phyloP scores from a whole-genome alignment of 2,888 invertebrate genomes.

The Hyles lineata region DNA sequence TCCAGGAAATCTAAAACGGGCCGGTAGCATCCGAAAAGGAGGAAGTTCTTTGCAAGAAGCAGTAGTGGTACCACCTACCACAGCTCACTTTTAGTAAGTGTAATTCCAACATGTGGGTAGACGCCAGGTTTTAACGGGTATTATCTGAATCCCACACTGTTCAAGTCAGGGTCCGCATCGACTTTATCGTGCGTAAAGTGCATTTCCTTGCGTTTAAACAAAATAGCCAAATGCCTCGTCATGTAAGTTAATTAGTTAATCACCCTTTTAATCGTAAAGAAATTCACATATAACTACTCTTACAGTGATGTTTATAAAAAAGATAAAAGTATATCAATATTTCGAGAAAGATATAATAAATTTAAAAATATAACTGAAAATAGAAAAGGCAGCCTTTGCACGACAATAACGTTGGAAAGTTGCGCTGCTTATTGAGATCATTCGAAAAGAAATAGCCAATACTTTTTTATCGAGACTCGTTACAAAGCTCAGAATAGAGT shows the following conservation, averaged over 20 bases:
- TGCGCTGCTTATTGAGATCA: slow-evolving; percentile 20
- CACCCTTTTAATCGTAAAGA: not conserved
- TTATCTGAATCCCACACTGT: too few relatives aligned
- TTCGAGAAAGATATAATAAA: slow-evolving; percentile 19
- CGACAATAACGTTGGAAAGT: not conserved
- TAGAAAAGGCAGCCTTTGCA: slow-evolving; percentile 18
- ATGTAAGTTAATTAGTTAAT: not conserved
- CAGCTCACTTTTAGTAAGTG: too few relatives aligned
- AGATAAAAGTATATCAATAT: not conserved
- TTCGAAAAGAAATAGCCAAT: slow-evolving; percentile 26
- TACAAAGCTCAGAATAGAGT: slow-evolving; percentile 10
- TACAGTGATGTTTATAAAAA: not conserved
- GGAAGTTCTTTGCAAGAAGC: too few relatives aligned
- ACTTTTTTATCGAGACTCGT: slow-evolving; percentile 19
- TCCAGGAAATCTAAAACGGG: too few relatives aligned
- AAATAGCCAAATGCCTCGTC: too few relatives aligned
- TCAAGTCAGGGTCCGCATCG: too few relatives aligned
- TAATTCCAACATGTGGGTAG: too few relatives aligned
- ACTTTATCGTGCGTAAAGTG: too few relatives aligned
- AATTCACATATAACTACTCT: not conserved
- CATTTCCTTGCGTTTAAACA: too few relatives aligned
- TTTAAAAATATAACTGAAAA: not conserved
- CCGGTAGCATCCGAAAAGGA: too few relatives aligned
- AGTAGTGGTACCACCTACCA: too few relatives aligned
- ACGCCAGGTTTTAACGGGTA: too few relatives aligned